Percentiles rank a stretch among this genome's conserved stretches.
Evolutionary conservation across 2,113 vertebrate species (phyloP).

Genomic region (Callionymus lyra): DNA sequence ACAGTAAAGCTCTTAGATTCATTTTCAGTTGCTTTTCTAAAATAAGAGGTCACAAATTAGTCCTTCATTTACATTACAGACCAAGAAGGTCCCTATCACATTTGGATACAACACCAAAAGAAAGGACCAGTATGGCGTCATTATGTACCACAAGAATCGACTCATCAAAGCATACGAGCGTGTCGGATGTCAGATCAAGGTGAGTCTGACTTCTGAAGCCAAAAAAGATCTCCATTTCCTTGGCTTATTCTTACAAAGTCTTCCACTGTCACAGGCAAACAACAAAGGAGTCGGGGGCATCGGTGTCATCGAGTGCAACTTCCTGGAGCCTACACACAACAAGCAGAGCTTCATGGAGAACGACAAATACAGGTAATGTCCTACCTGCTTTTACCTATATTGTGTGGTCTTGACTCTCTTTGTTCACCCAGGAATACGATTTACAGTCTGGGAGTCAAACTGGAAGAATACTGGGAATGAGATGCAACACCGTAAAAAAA

Average conservation of each 20-base stretch:
- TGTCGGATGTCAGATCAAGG: conserved; percentile 86
- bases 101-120: conserved; percentile 95
- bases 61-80: too few relatives aligned
- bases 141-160: conserved; percentile 97
- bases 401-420: conserved; percentile 2
- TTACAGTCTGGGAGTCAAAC: conserved; percentile 73
- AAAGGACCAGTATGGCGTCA: conserved; percentile 92
- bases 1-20: not conserved
- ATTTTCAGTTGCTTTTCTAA: too few relatives aligned
- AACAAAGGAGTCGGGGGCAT: conserved; percentile 86
- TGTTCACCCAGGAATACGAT: conserved; percentile 73
- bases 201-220: conserved; percentile 39
- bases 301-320: conserved; percentile 89
- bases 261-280: conserved; percentile 68
- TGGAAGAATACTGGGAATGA: conserved; percentile 93
- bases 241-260: not conserved
- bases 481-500: conserved; percentile 67
- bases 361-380: conserved; percentile 96
- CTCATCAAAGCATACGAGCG: conserved; percentile 93
- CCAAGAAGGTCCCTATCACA: conserved; percentile 76
- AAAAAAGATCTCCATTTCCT: not conserved
- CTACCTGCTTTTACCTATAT: too few relatives aligned
- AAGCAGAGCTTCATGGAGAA: conserved; percentile 93
- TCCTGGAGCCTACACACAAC: conserved; percentile 91
- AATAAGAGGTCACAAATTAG: too few relatives aligned